A percentile compares a stretch with the other conserved stretches of the same genome.
Conservation (phyloP, 2,797 vertebrate genomes). For the Meda fulgida region DNA sequence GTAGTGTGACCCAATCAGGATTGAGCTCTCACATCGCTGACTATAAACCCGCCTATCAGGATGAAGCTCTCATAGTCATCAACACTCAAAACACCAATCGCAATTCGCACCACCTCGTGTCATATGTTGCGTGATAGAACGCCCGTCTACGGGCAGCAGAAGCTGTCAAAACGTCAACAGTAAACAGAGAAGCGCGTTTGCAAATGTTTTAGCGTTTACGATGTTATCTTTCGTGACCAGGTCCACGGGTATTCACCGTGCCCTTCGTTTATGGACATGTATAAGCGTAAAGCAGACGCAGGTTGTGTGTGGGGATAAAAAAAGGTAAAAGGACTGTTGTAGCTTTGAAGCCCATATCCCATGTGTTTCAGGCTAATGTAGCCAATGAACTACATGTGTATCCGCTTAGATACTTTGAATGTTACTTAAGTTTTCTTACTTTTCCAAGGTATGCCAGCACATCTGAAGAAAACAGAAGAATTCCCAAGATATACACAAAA, state of each 20-base stretch:
- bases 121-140: slow-evolving; percentile 69
- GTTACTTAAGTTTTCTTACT: neutral
- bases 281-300: slow-evolving; percentile 45
- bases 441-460: slow-evolving; percentile 66
- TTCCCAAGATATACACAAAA: slow-evolving; percentile 90
- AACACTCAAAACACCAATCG: slow-evolving; percentile 68
- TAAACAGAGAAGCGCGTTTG: slow-evolving; percentile 38
- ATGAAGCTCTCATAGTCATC: neutral
- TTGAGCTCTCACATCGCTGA: neutral
- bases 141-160: slow-evolving; percentile 61
- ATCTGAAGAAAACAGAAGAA: slow-evolving; percentile 64
- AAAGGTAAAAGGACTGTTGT: slow-evolving; percentile 67
- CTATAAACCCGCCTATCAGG: slow-evolving; percentile 67
- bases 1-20: neutral
- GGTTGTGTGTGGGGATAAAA: slow-evolving; percentile 36
- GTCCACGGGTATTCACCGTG: slow-evolving; percentile 57
- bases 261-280: slow-evolving; percentile 57
- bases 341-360: neutral
- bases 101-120: slow-evolving; percentile 2
- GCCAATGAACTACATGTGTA: neutral
- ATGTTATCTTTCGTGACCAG: slow-evolving; percentile 69
- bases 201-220: slow-evolving; percentile 37
- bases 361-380: neutral
- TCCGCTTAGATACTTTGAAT: neutral
- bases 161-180: slow-evolving; percentile 42